phyloP scores from a whole-genome alignment of 2,113 vertebrate genomes.

The Acrocephalus arundinaceus region DNA sequence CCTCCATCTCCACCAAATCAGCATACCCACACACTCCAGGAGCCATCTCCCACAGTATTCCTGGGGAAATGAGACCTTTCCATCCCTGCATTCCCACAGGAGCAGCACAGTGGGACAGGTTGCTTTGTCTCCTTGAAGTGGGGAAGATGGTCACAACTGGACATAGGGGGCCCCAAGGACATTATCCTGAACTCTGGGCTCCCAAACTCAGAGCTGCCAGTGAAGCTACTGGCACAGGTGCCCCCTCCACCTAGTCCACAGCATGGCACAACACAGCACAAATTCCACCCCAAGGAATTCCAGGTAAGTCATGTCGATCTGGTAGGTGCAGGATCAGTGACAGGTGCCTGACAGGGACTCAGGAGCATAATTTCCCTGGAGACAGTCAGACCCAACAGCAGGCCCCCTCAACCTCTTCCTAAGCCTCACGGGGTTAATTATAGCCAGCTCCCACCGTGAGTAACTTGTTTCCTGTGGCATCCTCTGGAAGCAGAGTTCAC shows the following conservation, averaged over 20 bases:
- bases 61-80: background rate
- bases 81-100: background rate
- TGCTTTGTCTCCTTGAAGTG: fast-evolving
- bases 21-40: background rate
- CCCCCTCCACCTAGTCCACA: fast-evolving
- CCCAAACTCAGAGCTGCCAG: background rate
- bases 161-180: background rate
- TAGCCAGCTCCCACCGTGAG: fast-evolving
- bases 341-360: background rate
- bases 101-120: background rate
- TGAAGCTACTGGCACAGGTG: background rate
- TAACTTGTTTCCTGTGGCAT: background rate
- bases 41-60: fast-evolving
- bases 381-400: background rate
- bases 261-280: fast-evolving
- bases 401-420: background rate
- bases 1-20: background rate
- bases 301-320: background rate
- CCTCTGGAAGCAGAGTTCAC: fast-evolving
- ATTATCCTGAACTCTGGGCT: background rate
- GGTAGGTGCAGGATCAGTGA: background rate
- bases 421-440: fast-evolving
- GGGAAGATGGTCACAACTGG: too few relatives aligned
- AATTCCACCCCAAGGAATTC: background rate
- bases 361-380: background rate